These are phyloP conservation scores for Mystacides longicornis DNA, from an alignment of 2,888 invertebrate species.

Conservation along the genomic window DNA sequence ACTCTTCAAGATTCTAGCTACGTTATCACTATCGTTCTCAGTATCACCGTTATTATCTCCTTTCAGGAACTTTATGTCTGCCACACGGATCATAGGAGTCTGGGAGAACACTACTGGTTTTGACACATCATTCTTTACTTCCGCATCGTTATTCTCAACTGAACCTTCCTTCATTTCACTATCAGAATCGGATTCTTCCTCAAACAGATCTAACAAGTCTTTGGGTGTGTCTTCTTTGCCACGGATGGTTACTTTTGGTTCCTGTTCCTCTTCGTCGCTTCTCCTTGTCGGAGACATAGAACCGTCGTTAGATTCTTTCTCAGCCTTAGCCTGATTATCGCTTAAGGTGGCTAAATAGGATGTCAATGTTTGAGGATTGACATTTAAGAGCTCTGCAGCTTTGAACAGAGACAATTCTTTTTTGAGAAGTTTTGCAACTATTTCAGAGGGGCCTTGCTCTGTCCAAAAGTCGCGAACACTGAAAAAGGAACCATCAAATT, in stretches of 20 bases:
- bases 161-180: neutral
- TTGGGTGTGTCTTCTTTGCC: conserved; percentile 1
- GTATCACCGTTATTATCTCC: conserved; percentile 18
- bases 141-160: neutral
- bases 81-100: conserved; percentile 43
- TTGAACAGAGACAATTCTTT: conserved; percentile 66
- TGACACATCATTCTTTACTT: neutral
- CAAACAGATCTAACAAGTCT: neutral
- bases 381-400: conserved; percentile 68
- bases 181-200: conserved; percentile 4
- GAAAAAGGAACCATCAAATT: neutral
- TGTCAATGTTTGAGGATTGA: conserved; percentile 65
- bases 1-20: conserved; percentile 4
- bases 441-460: conserved; percentile 67
- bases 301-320: neutral
- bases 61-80: conserved; percentile 38
- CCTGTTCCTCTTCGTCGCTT: conserved; percentile 6
- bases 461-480: conserved; percentile 70
- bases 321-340: conserved; percentile 18
- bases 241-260: conserved; percentile 8
- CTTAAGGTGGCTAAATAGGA: conserved; percentile 47
- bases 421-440: conserved; percentile 60
- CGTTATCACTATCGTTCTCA: neutral
- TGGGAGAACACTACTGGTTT: conserved; percentile 26
- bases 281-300: conserved; percentile 2